These are phyloP conservation scores for Subanguina moxae DNA, from an alignment of 1,140 invertebrate genomes.

Conservation along the genomic window DNA sequence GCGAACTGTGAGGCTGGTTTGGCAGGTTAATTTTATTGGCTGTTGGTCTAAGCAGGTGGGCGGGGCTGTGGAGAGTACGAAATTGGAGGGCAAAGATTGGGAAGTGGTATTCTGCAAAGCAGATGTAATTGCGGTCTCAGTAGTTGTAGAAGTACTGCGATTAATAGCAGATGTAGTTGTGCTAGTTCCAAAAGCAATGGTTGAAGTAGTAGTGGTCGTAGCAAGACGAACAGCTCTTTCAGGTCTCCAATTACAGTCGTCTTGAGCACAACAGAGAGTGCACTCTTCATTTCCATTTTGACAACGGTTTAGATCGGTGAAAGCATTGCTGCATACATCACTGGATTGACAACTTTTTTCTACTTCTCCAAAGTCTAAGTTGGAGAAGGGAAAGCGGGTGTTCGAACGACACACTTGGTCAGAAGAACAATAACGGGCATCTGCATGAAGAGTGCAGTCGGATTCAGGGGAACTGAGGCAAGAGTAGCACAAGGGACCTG, in stretches of 20 bases:
- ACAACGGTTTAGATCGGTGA: not conserved
- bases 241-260: conserved; percentile 9
- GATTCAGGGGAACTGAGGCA: not conserved
- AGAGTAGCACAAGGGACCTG: conserved; percentile 11
- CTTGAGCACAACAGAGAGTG: not conserved
- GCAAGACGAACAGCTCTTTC: not conserved
- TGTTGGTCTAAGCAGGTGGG: conserved; percentile 6
- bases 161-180: too few species aligned
- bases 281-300: not conserved
- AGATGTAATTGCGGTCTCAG: too few species aligned
- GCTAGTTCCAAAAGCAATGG: too few species aligned
- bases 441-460: not conserved
- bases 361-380: not conserved
- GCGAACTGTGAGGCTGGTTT: not conserved
- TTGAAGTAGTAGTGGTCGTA: not conserved
- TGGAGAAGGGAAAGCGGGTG: not conserved
- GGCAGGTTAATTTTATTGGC: not conserved
- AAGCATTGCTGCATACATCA: conserved; percentile 4
- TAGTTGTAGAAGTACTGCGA: too few species aligned
- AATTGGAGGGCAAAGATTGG: too few species aligned
- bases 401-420: not conserved
- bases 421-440: not conserved
- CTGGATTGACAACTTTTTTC: not conserved
- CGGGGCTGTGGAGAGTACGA: not conserved
- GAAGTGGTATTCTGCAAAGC: not conserved